Conservation (phyloP, 2,113 vertebrate species). For the Ginglymostoma cirratum region DNA sequence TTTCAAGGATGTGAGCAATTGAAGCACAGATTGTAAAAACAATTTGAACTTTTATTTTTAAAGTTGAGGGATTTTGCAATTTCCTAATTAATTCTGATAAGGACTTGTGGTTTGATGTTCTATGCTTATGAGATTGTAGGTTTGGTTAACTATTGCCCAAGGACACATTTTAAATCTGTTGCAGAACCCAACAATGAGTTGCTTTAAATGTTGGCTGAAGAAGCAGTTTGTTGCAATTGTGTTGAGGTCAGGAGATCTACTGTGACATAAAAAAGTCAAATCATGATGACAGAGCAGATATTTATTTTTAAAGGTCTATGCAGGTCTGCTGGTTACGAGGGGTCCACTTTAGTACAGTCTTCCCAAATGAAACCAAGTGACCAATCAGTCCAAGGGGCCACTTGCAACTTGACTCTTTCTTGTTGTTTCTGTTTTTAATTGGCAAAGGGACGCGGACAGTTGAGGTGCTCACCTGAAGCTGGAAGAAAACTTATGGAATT, state of each 20-base stretch:
- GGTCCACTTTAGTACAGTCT: background rate
- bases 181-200: background rate
- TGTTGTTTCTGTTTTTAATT: background rate
- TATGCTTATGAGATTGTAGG: background rate
- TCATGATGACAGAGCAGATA: background rate
- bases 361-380: background rate
- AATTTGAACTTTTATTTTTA: background rate
- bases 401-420: background rate
- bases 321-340: background rate
- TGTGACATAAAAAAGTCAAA: background rate
- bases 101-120: background rate
- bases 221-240: background rate
- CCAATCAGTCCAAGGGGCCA: background rate
- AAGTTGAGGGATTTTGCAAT: background rate
- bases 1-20: background rate
- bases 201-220: too few relatives aligned
- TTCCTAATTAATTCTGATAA: background rate
- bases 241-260: background rate
- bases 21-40: background rate
- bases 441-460: background rate
- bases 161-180: slow-evolving; percentile 13
- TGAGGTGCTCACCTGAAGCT: background rate
- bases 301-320: background rate
- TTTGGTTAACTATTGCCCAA: background rate
- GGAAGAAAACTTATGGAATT: background rate